phyloP scores from a whole-genome alignment of 2,888 invertebrate genomes.

The Drosophila maculinotata region DNA sequence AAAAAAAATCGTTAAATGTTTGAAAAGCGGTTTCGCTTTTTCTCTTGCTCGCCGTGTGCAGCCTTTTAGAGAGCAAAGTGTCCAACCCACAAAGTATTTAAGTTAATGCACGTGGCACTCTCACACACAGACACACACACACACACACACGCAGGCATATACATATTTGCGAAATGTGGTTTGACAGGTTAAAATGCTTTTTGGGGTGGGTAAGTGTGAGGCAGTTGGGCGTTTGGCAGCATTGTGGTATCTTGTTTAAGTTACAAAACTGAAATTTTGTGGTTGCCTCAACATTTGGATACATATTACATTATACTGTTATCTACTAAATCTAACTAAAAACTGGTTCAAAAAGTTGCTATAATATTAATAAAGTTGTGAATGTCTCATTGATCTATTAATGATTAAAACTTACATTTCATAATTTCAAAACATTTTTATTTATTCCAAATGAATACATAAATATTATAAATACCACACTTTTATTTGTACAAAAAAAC shows the following conservation, averaged over 20 bases:
- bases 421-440: too few species aligned
- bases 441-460: too few species aligned
- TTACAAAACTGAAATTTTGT: slow-evolving; percentile 37
- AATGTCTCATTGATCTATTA: too few species aligned
- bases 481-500: too few species aligned
- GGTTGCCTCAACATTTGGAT: slow-evolving; percentile 42
- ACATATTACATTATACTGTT: slow-evolving; percentile 11
- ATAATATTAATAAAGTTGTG: not conserved
- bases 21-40: slow-evolving; percentile 68
- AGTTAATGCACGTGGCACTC: slow-evolving; percentile 75
- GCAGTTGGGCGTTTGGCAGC: not conserved
- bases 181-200: slow-evolving; percentile 51
- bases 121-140: slow-evolving; percentile 32
- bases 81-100: slow-evolving; percentile 79
- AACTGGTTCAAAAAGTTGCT: slow-evolving; percentile 3
- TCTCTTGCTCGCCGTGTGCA: slow-evolving; percentile 25
- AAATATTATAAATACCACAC: too few species aligned
- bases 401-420: too few species aligned
- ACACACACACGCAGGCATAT: slow-evolving; percentile 19
- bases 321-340: slow-evolving; percentile 6
- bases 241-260: slow-evolving; percentile 43
- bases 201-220: slow-evolving; percentile 2
- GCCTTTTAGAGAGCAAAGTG: slow-evolving; percentile 74
- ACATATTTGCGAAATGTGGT: slow-evolving; percentile 45
- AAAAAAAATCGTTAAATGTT: slow-evolving; percentile 79